Percentiles rank a stretch among this genome's conserved stretches.
These are phyloP conservation scores for Lepidurus arcticus DNA, from an alignment of 1,140 invertebrate species.

Conservation along the genomic window DNA sequence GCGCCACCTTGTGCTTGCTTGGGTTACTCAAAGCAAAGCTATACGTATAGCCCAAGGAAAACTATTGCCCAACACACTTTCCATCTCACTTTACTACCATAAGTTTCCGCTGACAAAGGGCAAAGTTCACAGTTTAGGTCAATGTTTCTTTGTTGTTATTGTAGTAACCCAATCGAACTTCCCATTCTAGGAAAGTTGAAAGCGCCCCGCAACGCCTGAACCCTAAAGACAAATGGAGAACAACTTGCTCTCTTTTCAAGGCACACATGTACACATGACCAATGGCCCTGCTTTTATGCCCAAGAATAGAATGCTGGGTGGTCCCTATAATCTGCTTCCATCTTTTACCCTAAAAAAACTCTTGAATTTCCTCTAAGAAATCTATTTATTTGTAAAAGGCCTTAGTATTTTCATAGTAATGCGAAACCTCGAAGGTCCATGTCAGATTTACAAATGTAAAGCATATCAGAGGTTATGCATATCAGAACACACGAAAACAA, in stretches of 20 bases:
- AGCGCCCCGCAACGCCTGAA: neutral
- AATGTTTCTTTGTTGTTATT: conserved; percentile 10
- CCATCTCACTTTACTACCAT: neutral
- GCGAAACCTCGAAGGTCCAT: too few relatives aligned
- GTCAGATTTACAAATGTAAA: too few relatives aligned
- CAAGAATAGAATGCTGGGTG: neutral
- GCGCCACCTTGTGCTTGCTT: too few relatives aligned
- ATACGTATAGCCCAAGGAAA: too few relatives aligned
- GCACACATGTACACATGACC: neutral
- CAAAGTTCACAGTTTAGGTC: neutral
- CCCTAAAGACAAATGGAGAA: neutral
- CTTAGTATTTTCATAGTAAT: too few relatives aligned
- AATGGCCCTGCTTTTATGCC: neutral
- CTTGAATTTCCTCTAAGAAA: neutral
- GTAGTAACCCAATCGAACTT: neutral
- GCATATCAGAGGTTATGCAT: too few relatives aligned
- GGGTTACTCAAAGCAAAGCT: too few relatives aligned
- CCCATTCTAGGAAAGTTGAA: neutral
- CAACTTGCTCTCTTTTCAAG: neutral
- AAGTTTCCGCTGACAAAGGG: neutral
- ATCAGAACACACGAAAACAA: too few relatives aligned
- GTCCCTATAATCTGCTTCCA: neutral
- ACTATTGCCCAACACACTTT: neutral
- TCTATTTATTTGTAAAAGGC: too few relatives aligned
- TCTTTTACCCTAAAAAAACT: neutral